Conservation (phyloP, 2,113 vertebrate species). For the Petroica traversi region DNA sequence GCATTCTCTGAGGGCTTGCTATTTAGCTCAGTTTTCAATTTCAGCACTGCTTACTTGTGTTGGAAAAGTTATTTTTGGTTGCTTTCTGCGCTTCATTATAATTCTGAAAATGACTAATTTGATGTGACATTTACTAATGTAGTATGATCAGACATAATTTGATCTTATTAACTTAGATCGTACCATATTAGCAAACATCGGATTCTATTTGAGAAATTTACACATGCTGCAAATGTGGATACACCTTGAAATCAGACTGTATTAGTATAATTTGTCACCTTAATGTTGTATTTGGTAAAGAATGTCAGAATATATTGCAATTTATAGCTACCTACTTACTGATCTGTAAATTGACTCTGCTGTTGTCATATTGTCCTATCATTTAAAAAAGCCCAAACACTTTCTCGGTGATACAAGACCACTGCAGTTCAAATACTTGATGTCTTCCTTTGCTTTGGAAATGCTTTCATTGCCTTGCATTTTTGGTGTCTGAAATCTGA, state of each 20-base stretch:
- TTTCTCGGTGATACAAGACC: background rate
- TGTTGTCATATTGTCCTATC: background rate
- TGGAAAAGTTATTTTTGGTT: constrained; percentile 69
- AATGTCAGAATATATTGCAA: background rate
- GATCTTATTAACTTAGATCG: constrained; percentile 73
- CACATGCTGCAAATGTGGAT: constrained; percentile 33
- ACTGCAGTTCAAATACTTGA: background rate
- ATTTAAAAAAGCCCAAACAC: background rate
- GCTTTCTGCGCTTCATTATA: constrained; percentile 55
- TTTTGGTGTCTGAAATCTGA: background rate
- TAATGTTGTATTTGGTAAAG: constrained; percentile 32
- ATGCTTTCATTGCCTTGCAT: background rate
- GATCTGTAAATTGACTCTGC: background rate
- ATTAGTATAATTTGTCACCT: constrained; percentile 54
- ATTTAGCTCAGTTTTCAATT: background rate
- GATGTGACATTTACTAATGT: constrained; percentile 74
- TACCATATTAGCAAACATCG: constrained; percentile 71
- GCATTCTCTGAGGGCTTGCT: background rate
- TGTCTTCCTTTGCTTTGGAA: background rate
- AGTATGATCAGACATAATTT: constrained; percentile 74
- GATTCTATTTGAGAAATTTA: constrained; percentile 66
- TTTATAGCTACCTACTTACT: background rate
- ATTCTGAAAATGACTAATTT: constrained; percentile 70
- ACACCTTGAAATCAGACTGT: constrained; percentile 63
- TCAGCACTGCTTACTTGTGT: constrained; percentile 49